These are phyloP conservation scores for Dendrocopos noguchii DNA, from an alignment of 2,113 vertebrate genomes.

Conservation along the genomic window DNA sequence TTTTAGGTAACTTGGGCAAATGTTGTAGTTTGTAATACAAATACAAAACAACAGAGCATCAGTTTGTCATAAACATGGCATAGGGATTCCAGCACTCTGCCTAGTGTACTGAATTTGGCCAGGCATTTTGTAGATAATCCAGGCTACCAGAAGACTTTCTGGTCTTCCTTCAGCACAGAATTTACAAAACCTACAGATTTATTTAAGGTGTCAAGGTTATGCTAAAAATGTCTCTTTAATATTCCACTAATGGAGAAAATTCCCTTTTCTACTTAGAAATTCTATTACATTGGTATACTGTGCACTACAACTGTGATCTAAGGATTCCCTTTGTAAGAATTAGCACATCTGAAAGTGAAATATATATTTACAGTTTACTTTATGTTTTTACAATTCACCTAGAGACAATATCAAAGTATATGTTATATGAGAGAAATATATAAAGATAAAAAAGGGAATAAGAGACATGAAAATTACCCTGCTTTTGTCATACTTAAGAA, in stretches of 20 bases:
- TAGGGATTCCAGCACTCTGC: background rate
- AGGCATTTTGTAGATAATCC: background rate
- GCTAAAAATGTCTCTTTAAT: background rate
- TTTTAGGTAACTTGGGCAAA: background rate
- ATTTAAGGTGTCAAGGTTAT: background rate
- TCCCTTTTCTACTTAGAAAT: background rate
- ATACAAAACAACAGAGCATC: background rate
- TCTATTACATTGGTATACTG: background rate
- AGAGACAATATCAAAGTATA: background rate
- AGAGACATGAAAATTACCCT: background rate
- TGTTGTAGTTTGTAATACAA: background rate
- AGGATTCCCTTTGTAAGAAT: background rate
- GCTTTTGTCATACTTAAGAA: background rate
- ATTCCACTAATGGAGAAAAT: background rate
- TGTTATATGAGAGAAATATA: background rate
- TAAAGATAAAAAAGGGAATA: background rate
- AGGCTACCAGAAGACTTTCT: background rate
- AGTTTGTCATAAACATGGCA: background rate
- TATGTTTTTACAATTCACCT: background rate
- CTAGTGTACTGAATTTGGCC: background rate
- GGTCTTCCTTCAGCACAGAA: background rate
- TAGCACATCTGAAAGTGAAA: background rate
- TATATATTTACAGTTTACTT: background rate
- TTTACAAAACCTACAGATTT: background rate
- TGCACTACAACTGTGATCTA: background rate